phyloP scores from a whole-genome alignment of 2,797 vertebrate species.

The Pangasius sanitwongsei region DNA sequence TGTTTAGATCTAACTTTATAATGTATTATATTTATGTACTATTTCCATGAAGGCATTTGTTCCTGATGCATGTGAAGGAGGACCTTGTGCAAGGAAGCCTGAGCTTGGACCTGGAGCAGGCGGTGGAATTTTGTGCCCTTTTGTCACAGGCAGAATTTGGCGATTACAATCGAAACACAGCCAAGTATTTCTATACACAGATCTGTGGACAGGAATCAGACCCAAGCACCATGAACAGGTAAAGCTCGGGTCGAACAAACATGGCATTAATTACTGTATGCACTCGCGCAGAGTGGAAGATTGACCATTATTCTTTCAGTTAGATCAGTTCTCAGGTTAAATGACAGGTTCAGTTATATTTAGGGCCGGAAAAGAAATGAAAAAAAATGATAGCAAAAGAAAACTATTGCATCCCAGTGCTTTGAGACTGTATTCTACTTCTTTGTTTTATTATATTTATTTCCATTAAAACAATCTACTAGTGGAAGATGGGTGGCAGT shows the following conservation, averaged over 20 bases:
- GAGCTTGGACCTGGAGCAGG: slow-evolving; percentile 77
- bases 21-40: not conserved
- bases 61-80: slow-evolving; percentile 79
- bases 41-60: not conserved
- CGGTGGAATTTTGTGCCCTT: slow-evolving; percentile 78
- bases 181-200: slow-evolving; percentile 71
- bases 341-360: not conserved
- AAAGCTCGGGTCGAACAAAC: not conserved
- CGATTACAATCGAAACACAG: slow-evolving; percentile 84
- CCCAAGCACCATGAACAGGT: not conserved
- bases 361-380: not conserved
- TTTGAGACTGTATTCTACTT: not conserved
- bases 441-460: slow-evolving; percentile 2
- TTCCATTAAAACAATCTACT: not conserved
- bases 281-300: not conserved
- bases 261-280: not conserved
- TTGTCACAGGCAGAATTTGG: slow-evolving; percentile 84
- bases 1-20: not conserved
- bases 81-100: slow-evolving; percentile 80
- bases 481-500: not conserved
- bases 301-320: not conserved
- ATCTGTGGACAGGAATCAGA: not conserved
- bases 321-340: not conserved
- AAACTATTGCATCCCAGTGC: not conserved
- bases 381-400: not conserved